Base-by-base conservation (phyloP, 2,797 vertebrate genomes). In the Clangula hyemalis region DNA sequence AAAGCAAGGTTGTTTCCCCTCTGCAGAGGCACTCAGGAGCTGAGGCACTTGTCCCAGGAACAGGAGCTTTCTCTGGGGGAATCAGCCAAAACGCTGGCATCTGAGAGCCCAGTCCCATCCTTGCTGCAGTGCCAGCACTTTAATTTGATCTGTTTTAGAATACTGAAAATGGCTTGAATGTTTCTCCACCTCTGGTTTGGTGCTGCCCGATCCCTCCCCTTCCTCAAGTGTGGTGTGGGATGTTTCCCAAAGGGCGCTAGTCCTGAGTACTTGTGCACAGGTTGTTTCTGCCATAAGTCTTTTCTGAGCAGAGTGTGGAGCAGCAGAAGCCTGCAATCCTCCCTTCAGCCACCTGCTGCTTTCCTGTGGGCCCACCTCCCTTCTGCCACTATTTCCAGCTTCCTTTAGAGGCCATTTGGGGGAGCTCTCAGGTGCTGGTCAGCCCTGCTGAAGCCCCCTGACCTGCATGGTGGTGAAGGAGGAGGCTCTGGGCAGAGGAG, bases 191-290 rank as follows among this genome's bases (percentile, higher is more conserved):
- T 80, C 9, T 13, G 19, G 2, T 85, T 69, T 61, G 66, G 61
- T 89, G 76, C 87, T 95, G 58, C 54, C 69, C 39, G 0, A 13
- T 21, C 36, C 21, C 51, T 65, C 80, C 47, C n/a, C 30, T 65
- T n/a, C 76, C 81, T 64, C n/a, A 60, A 13, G 45, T 3, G 1
- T 73, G 39, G 27, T 80, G 76, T 81, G 85, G 25, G 21, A 8
- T 90, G 36, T 89, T 93, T 95, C 39, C 86, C 88, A 95, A 96
- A 96, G 38, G 17, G 25, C 3, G 17, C 38, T 64, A 20, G 96
- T 89, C 34, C 74, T 30, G n/a, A 21, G 38, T 47, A 13, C 16
- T 16, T 71, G 22, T 65, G 53, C 6, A 11, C 81, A 78, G 66
- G 45, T 7, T 72, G 89, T 83, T 66, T 71, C 81, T 25, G 2